Evolutionary conservation across 1,140 invertebrate species (phyloP).

Genomic region (Aphaenogaster floridana): DNA sequence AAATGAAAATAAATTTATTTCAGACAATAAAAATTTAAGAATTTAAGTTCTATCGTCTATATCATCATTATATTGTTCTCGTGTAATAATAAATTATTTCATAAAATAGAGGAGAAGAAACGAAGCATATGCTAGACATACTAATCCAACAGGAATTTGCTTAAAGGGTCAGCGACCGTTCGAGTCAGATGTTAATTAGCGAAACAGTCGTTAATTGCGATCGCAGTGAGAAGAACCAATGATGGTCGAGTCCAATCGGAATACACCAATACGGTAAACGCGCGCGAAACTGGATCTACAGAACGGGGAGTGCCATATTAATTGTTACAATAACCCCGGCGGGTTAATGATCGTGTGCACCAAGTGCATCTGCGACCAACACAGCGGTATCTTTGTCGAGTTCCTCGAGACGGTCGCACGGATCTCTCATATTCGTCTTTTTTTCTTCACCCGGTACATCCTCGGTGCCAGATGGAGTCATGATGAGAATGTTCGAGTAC

Average conservation of each 20-base stretch:
- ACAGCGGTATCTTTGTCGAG: constrained; percentile 41
- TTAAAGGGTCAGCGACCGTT: neutral
- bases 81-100: neutral
- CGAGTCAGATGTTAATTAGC: constrained; percentile 60
- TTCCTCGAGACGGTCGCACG: neutral
- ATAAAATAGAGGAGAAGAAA: neutral
- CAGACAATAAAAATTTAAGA: neutral
- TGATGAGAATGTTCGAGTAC: constrained; percentile 20
- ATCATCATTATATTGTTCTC: neutral
- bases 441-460: neutral
- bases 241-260: constrained; percentile 2
- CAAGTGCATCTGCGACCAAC: constrained; percentile 43
- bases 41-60: neutral
- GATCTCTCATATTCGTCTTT: neutral
- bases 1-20: constrained; percentile 1
- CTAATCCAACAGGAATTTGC: neutral
- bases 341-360: constrained; percentile 27
- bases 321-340: constrained; percentile 52
- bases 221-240: neutral
- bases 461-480: constrained; percentile 1
- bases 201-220: constrained; percentile 55
- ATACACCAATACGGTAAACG: constrained; percentile 25
- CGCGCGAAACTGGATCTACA: neutral
- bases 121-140: neutral
- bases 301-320: constrained; percentile 20